Percentiles rank a stretch among this genome's conserved stretches.
Evolutionary conservation across 2,888 invertebrate genomes (phyloP).

Genomic region (Philaethria dido): DNA sequence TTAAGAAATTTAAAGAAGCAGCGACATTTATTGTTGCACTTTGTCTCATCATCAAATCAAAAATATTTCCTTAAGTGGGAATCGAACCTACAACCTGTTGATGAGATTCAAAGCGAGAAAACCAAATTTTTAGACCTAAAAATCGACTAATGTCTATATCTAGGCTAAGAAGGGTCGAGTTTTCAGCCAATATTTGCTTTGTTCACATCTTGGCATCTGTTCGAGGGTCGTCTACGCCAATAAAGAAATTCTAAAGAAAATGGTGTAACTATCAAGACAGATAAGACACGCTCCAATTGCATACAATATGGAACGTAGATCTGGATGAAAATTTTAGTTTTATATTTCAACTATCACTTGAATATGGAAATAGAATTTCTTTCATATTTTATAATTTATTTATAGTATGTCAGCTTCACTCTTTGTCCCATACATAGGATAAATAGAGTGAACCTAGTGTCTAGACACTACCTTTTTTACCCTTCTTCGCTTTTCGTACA

Average conservation of each 20-base stretch:
- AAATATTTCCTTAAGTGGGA: background rate
- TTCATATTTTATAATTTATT: background rate
- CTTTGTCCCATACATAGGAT: no score
- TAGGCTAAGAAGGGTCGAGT: constrained; percentile 51
- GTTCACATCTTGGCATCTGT: constrained; percentile 64
- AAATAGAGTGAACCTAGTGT: no score
- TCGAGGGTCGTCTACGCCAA: constrained; percentile 41
- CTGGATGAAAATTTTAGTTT: constrained; percentile 1
- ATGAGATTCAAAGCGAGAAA: constrained; percentile 28
- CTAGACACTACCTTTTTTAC: no score
- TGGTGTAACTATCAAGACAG: constrained; percentile 41
- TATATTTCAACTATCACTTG: constrained; percentile 15
- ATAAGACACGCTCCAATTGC: constrained; percentile 51
- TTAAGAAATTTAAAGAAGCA: no score
- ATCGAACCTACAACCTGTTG: background rate
- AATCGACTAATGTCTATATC: constrained; percentile 46
- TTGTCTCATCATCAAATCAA: background rate
- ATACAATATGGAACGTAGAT: constrained; percentile 36
- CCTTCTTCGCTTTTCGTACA: no score
- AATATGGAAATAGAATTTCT: background rate
- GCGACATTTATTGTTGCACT: no score
- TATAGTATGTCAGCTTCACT: no score
- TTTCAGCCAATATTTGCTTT: constrained; percentile 55
- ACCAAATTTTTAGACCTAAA: constrained; percentile 39
- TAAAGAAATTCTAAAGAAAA: constrained; percentile 42